Percentiles rank a stretch among this genome's conserved stretches.
Evolutionary conservation across 2,113 vertebrate genomes (phyloP).

Genomic region (Ursus arctos): DNA sequence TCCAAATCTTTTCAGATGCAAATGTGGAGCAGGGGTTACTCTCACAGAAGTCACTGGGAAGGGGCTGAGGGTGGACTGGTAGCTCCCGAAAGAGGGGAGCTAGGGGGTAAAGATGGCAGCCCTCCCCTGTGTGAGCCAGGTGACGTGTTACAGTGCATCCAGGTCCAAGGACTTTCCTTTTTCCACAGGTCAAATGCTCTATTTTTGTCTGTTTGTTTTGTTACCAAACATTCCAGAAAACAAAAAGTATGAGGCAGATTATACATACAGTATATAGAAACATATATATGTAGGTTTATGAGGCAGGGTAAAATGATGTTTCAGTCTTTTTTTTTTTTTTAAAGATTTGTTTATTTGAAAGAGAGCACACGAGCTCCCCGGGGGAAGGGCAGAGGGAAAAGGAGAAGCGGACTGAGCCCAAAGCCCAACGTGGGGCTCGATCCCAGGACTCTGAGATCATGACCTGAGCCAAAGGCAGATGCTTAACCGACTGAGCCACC

Average conservation of each 20-base stretch:
- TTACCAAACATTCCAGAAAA: slow-evolving; percentile 48
- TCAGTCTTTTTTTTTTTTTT: background rate
- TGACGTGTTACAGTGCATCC: background rate
- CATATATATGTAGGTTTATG: background rate
- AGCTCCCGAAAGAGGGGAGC: background rate
- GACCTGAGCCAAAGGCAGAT: background rate
- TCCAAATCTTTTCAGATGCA: background rate
- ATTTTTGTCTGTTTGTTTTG: background rate
- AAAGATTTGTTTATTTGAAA: background rate
- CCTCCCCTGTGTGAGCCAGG: background rate
- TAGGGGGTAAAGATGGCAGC: background rate
- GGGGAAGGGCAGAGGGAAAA: background rate
- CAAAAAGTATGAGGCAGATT: background rate
- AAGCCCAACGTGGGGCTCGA: background rate
- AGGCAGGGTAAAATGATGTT: background rate
- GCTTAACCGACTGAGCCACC: background rate
- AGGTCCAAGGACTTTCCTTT: background rate
- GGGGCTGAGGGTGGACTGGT: too few species aligned
- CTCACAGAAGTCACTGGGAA: background rate
- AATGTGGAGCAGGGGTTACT: background rate
- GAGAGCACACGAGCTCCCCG: too few species aligned
- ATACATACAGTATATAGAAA: background rate
- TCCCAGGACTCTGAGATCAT: background rate
- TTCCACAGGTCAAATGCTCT: background rate
- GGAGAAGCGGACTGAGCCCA: background rate